phyloP scores from a whole-genome alignment of 2,113 vertebrate genomes.

The Hippolais icterina region DNA sequence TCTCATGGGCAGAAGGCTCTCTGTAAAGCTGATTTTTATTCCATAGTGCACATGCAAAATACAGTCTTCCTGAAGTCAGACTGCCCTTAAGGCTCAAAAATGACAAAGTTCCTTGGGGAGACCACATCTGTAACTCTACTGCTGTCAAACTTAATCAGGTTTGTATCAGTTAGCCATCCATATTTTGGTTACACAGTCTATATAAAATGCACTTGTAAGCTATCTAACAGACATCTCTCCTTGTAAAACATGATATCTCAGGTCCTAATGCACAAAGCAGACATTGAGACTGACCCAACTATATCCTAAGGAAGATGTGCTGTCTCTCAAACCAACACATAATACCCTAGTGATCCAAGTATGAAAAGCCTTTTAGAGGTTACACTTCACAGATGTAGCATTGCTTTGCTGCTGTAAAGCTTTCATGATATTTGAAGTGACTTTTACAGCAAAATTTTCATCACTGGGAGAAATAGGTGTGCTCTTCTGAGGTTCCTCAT shows the following conservation, averaged over 20 bases:
- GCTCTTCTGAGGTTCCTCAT: background rate
- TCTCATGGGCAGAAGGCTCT: background rate
- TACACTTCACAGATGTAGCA: background rate
- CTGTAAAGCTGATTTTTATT: background rate
- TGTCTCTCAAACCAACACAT: background rate
- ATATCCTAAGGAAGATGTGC: background rate
- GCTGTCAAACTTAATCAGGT: slow-evolving; percentile 32
- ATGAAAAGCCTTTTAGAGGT: background rate
- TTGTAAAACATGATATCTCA: background rate
- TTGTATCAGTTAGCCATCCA: slow-evolving; percentile 3
- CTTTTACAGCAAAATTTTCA: background rate
- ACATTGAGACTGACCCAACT: background rate
- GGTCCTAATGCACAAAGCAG: background rate
- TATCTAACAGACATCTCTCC: background rate
- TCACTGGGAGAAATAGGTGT: background rate
- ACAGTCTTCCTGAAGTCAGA: background rate
- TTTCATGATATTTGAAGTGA: background rate
- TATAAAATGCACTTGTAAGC: slow-evolving; percentile 3
- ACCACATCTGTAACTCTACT: background rate
- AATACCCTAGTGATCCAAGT: background rate
- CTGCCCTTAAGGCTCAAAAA: background rate
- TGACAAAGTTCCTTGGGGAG: slow-evolving; percentile 11
- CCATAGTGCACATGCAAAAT: background rate
- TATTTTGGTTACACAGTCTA: background rate
- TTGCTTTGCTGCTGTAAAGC: background rate